Conservation (phyloP, 2,113 vertebrate species). For the Neoarius graeffei region DNA sequence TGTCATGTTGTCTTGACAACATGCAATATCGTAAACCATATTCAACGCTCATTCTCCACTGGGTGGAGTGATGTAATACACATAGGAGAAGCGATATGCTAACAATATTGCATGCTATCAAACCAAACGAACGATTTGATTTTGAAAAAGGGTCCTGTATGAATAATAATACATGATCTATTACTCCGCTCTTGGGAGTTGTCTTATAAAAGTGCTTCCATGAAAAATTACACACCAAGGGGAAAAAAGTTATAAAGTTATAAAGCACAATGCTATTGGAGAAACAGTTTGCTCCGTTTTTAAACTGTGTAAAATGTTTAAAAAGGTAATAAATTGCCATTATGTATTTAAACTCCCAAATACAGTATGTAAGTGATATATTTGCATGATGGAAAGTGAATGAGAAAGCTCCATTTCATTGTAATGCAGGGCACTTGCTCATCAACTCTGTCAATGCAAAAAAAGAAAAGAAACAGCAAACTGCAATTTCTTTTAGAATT, state of each 20-base stretch:
- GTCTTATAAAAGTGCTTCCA: not conserved
- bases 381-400: not conserved
- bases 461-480: slow-evolving; percentile 12
- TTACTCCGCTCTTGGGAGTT: not conserved
- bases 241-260: not conserved
- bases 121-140: no score
- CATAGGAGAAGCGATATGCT: no score
- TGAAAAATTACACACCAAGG: not conserved
- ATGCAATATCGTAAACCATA: no score
- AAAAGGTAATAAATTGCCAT: not conserved
- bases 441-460: not conserved
- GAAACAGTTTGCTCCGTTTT: not conserved
- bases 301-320: not conserved
- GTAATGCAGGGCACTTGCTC: not conserved
- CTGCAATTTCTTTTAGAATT: slow-evolving; percentile 17
- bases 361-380: not conserved
- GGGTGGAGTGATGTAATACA: no score
- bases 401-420: no score
- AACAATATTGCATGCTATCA: no score
- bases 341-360: not conserved
- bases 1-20: no score
- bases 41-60: no score
- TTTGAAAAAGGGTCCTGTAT: no score
- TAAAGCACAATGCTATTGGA: not conserved
- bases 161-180: not conserved